phyloP scores from a whole-genome alignment of 2,888 invertebrate genomes.

The Ferdinandea cuprea region DNA sequence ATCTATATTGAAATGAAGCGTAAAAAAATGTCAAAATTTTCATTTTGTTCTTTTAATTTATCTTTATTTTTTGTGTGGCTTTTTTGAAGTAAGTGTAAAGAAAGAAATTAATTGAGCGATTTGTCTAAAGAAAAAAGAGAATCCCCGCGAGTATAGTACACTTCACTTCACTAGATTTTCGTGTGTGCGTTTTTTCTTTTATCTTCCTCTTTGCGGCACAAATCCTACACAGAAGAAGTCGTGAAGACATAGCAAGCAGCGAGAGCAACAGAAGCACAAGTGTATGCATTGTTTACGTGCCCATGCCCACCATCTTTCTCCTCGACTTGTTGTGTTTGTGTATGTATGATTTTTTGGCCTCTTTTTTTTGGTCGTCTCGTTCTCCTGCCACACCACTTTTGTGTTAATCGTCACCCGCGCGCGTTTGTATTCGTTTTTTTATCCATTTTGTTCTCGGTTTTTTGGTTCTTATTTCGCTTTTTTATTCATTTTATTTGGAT shows the following conservation, averaged over 20 bases:
- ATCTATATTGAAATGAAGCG: constrained; percentile 34
- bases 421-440: constrained; percentile 74
- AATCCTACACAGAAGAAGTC: constrained; percentile 19
- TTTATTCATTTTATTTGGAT: constrained; percentile 65
- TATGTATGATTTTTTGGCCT: constrained; percentile 70
- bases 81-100: constrained; percentile 48
- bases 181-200: constrained; percentile 49
- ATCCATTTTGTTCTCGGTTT: constrained; percentile 76
- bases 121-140: constrained; percentile 19
- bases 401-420: constrained; percentile 63
- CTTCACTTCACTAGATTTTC: constrained; percentile 46
- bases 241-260: neutral
- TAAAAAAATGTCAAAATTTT: constrained; percentile 40
- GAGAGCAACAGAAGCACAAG: constrained; percentile 71
- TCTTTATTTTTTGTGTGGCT: too few species aligned
- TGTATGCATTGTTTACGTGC: constrained; percentile 71
- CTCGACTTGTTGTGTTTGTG: constrained; percentile 60
- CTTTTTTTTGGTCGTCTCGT: constrained; percentile 75
- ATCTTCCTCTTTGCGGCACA: constrained; percentile 13
- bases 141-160: constrained; percentile 49
- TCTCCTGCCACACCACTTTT: constrained; percentile 57
- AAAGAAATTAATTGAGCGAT: constrained; percentile 68
- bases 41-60: constrained; percentile 10
- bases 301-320: constrained; percentile 41
- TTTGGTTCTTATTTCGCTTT: constrained; percentile 76